Base-by-base conservation (phyloP, 2,888 invertebrate genomes). In the Drymonia ruficornis region DNA sequence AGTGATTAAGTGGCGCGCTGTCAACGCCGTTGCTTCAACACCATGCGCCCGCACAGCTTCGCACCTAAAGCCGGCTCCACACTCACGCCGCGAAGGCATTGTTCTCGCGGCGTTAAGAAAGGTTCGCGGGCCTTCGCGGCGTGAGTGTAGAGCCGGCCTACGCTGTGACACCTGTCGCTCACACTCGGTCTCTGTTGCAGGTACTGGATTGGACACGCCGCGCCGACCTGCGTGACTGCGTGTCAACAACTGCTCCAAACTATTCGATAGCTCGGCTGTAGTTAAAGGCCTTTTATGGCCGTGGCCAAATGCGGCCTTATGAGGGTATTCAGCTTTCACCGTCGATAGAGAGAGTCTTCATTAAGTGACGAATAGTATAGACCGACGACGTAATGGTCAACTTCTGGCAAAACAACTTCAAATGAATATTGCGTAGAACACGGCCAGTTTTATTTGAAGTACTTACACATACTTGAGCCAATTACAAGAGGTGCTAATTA, bases 151-250 rank as follows among this genome's bases (percentile, higher is more conserved):
- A n/a, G n/a, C n/a, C n/a, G n/a, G n/a, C n/a, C n/a, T 31, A 44
- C 29, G 28, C 50, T 53, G 53, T 62, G 56, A 66, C 70, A 68
- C 53, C 43, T 61, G 11, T 13, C 51, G 44, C 43, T 53, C 54
- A 59, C 34, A 56, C 62, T 53, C 6, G 57, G 61, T 67, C 50
- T 66, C 46, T 64, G 56, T 73, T 75, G 28, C 76, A 76, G 76
- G 76, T 75, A 74, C 71, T 23, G 52, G 61, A 49, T 52, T 62
- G 58, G 63, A 57, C 56, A 59, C 42, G 53, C 44, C 43, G 40
- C 42, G 53, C 44, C 43, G 40, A 18, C 36, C 52, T 46, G 44
- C 31, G 44, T 43, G 38, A 31, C 52, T 46, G 44, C 31, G 44
- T 43, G 38, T 45, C 47, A 53, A 23, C 23, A 40, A 31, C 50